phyloP scores from a whole-genome alignment of 2,113 vertebrate genomes.

The Mirza zaza region DNA sequence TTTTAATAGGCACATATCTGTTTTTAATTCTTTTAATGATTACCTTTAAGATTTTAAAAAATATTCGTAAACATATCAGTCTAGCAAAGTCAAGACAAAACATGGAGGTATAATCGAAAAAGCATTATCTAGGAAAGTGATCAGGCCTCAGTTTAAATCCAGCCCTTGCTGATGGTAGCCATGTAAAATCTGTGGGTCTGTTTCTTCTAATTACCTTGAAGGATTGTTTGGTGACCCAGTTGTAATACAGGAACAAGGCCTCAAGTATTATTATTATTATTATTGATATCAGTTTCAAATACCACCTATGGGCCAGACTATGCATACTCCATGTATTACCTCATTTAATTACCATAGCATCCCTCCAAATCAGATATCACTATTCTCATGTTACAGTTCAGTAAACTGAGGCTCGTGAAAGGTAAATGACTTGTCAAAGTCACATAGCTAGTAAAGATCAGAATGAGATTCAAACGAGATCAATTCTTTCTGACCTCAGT shows the following conservation, averaged over 20 bases:
- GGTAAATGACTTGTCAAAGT: background rate
- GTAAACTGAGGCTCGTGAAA: background rate
- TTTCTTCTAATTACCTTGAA: background rate
- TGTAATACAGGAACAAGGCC: background rate
- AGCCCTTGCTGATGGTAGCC: background rate
- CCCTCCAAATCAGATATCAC: background rate
- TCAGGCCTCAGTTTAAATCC: background rate
- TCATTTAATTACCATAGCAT: background rate
- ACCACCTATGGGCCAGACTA: too few relatives aligned
- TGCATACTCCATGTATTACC: background rate
- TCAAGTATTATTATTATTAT: background rate
- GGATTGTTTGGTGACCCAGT: background rate
- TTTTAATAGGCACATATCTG: slow-evolving; percentile 30
- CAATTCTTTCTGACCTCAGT: background rate
- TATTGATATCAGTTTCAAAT: background rate
- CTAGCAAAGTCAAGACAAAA: slow-evolving; percentile 23
- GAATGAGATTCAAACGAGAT: background rate
- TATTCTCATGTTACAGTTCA: background rate
- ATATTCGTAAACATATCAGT: slow-evolving; percentile 38
- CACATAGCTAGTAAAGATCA: background rate
- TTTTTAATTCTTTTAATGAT: slow-evolving; percentile 40
- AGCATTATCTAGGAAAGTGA: background rate
- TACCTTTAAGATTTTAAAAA: slow-evolving; percentile 17
- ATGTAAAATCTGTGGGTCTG: background rate
- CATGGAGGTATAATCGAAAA: background rate